Evolutionary conservation across 2,797 vertebrate genomes (phyloP).

Genomic region (Bradypodion ventrale): DNA sequence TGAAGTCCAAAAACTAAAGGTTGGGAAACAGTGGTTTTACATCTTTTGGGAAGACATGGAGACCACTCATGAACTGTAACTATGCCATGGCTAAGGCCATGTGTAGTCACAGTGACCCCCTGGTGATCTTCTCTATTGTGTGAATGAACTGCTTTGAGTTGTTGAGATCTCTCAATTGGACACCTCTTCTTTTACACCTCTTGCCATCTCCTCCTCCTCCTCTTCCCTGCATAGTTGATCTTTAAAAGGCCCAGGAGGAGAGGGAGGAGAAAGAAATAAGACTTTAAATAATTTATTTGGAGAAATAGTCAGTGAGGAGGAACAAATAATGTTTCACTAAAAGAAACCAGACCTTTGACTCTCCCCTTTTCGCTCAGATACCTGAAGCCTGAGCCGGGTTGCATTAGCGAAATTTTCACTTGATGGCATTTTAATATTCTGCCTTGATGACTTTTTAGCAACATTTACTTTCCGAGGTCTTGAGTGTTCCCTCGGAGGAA

Average conservation of each 20-base stretch:
- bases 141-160: conserved; percentile 19
- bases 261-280: conserved; percentile 77
- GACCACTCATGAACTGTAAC: too few relatives aligned
- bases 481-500: conserved; percentile 97
- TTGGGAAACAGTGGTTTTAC: too few relatives aligned
- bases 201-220: conserved; percentile 29
- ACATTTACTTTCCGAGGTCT: conserved; percentile 99
- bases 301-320: conserved; percentile 97
- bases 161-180: conserved; percentile 51
- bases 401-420: conserved; percentile 99
- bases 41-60: too few relatives aligned
- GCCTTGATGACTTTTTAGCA: conserved; percentile 99
- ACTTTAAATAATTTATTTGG: conserved; percentile 90
- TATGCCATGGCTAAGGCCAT: too few relatives aligned
- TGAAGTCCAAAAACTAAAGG: too few relatives aligned
- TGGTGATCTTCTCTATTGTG: neutral
- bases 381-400: conserved; percentile 95
- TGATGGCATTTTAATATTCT: conserved; percentile 99
- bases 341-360: conserved; percentile 89
- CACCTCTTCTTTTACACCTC: conserved; percentile 34
- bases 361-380: conserved; percentile 87
- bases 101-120: neutral
- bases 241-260: conserved; percentile 86
- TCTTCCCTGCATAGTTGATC: conserved; percentile 76
- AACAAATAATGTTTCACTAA: conserved; percentile 99